Evolutionary conservation across 2,888 invertebrate genomes (phyloP).

Genomic region (Drosophila buzzatii): DNA sequence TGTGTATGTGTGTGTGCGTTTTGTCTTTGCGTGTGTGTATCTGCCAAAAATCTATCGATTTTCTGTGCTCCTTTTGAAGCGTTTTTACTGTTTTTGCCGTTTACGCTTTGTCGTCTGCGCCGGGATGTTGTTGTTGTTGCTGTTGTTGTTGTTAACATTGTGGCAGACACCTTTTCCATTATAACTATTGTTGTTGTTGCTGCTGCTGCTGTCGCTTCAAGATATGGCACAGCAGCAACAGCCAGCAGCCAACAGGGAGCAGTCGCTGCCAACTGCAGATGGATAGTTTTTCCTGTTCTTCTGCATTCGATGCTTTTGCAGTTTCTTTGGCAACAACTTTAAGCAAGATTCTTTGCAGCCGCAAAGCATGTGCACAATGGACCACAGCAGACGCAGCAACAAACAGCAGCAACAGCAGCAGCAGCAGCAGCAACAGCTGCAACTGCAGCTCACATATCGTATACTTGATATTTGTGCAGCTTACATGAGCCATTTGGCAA

Average conservation of each 20-base stretch:
- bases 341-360: slow-evolving; percentile 11
- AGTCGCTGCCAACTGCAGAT: slow-evolving; percentile 52
- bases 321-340: slow-evolving; percentile 30
- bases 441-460: slow-evolving; percentile 34
- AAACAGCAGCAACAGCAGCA: slow-evolving; percentile 11
- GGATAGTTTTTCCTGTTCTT: slow-evolving; percentile 47
- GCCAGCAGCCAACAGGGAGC: not conserved
- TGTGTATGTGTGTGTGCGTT: slow-evolving; percentile 11
- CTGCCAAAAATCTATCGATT: slow-evolving; percentile 75
- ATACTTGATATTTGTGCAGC: slow-evolving; percentile 40
- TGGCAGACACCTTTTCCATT: slow-evolving; percentile 31
- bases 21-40: slow-evolving; percentile 50
- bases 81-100: slow-evolving; percentile 30
- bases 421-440: not conserved
- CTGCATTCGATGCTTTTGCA: not conserved
- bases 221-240: slow-evolving; percentile 51
- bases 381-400: slow-evolving; percentile 8
- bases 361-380: slow-evolving; percentile 37
- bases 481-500: not conserved
- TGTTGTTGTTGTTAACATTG: slow-evolving; percentile 21
- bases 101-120: slow-evolving; percentile 46
- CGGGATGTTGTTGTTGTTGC: slow-evolving; percentile 11
- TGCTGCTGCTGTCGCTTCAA: slow-evolving; percentile 48
- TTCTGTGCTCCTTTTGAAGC: slow-evolving; percentile 68
- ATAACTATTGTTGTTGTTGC: slow-evolving; percentile 31